Conservation (phyloP, 2,113 vertebrate species). For the Phalacrocorax aristotelis region DNA sequence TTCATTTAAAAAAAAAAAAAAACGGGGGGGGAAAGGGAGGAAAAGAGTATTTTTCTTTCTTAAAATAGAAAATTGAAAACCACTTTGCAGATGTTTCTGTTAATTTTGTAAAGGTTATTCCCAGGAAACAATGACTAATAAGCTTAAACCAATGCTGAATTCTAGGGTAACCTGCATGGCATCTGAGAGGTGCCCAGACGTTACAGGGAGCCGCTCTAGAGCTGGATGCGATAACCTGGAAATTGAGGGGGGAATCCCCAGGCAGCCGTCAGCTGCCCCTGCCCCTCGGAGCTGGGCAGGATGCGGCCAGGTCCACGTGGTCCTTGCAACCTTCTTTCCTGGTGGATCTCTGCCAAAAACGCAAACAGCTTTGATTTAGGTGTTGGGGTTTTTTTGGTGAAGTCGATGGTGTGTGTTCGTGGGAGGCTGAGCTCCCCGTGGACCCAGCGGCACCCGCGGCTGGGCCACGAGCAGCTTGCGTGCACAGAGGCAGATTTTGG, state of each 20-base stretch:
- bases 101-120: not conserved
- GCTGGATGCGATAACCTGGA: not conserved
- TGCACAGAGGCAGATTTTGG: not conserved
- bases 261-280: not conserved
- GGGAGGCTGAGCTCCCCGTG: not conserved
- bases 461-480: accelerated
- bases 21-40: not conserved
- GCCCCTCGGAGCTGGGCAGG: not conserved
- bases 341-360: not conserved
- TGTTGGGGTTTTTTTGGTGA: not conserved
- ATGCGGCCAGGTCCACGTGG: accelerated
- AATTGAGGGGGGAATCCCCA: not conserved
- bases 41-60: not conserved
- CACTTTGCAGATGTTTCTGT: not conserved
- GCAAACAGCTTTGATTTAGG: accelerated
- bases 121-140: not conserved
- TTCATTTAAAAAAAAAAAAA: no score
- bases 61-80: not conserved
- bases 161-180: accelerated
- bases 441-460: accelerated
- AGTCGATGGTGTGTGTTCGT: accelerated
- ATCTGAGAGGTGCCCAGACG: not conserved
- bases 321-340: not conserved
- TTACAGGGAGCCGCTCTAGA: accelerated
- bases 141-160: accelerated